phyloP scores from a whole-genome alignment of 2,888 invertebrate species.

The Agriopis aurantiaria region DNA sequence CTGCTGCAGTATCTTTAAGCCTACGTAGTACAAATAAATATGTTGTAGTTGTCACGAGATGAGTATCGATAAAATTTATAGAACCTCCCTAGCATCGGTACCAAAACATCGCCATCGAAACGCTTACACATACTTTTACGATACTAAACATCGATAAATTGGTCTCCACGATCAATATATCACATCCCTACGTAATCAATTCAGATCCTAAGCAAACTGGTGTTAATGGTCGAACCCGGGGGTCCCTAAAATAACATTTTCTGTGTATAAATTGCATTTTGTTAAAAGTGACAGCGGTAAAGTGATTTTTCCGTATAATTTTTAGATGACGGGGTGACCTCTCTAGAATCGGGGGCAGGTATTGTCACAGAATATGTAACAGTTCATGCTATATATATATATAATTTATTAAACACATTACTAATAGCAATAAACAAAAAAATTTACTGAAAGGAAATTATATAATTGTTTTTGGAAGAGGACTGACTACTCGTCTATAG shows the following conservation, averaged over 20 bases:
- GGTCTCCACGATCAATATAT: constrained; percentile 27
- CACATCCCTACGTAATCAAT: constrained; percentile 43
- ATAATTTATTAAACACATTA: too few species aligned
- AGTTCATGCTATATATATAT: neutral
- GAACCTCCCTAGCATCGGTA: neutral
- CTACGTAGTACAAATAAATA: too few species aligned
- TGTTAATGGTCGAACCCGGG: constrained; percentile 38
- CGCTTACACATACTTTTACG: constrained; percentile 11
- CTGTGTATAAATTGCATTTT: constrained; percentile 45
- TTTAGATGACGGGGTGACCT: constrained; percentile 21
- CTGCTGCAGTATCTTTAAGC: too few species aligned
- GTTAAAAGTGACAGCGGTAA: constrained; percentile 42
- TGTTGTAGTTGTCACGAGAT: too few species aligned
- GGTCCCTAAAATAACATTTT: constrained; percentile 43
- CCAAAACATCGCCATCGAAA: constrained; percentile 16
- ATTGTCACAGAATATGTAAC: neutral
- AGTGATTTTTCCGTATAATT: constrained; percentile 35
- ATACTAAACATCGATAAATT: constrained; percentile 29
- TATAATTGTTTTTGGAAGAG: too few species aligned
- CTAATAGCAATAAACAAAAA: too few species aligned
- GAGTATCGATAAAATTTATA: neutral
- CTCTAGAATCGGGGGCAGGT: neutral
- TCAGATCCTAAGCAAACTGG: constrained; percentile 47
- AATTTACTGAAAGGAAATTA: too few species aligned
- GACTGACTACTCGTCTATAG: too few species aligned